A percentile compares a stretch with the other conserved stretches of the same genome.
Conservation (phyloP, 2,888 invertebrate genomes). For the Troilus luridus region DNA sequence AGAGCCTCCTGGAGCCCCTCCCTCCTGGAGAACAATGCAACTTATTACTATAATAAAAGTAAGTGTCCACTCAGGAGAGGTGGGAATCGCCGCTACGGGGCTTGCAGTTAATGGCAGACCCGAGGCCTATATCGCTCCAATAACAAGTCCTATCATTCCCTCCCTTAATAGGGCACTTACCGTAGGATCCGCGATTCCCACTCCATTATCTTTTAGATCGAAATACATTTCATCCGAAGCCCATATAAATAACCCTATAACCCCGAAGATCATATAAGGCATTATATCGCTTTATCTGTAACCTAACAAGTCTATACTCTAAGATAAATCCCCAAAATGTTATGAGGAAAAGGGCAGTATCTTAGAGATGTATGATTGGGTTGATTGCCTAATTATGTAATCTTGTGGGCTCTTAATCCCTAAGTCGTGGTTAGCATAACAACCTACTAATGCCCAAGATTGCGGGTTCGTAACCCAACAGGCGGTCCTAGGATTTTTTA, state of each 20-base stretch:
- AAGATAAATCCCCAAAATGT: neutral
- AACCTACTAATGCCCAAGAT: too few relatives aligned
- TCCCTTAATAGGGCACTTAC: neutral
- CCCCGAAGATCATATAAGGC: neutral
- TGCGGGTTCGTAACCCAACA: too few relatives aligned
- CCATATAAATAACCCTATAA: neutral
- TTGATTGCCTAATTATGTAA: too few relatives aligned
- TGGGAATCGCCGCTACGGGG: neutral
- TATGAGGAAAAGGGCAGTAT: too few relatives aligned
- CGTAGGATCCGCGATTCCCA: neutral
- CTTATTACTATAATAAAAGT: slow-evolving; percentile 31
- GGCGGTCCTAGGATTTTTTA: too few relatives aligned
- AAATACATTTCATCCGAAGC: neutral
- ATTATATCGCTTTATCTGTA: neutral
- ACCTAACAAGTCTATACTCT: neutral
- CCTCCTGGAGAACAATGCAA: neutral
- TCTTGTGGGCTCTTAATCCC: too few relatives aligned
- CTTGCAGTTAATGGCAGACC: neutral
- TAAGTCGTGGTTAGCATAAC: too few relatives aligned
- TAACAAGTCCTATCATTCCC: neutral
- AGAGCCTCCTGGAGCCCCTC: neutral
- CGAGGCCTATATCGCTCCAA: slow-evolving; percentile 1
- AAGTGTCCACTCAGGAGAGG: slow-evolving; percentile 6
- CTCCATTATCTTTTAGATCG: neutral
- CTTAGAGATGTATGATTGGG: too few relatives aligned